These are phyloP conservation scores for Plagiodera versicolora DNA, from an alignment of 2,888 invertebrate species.

Conservation along the genomic window DNA sequence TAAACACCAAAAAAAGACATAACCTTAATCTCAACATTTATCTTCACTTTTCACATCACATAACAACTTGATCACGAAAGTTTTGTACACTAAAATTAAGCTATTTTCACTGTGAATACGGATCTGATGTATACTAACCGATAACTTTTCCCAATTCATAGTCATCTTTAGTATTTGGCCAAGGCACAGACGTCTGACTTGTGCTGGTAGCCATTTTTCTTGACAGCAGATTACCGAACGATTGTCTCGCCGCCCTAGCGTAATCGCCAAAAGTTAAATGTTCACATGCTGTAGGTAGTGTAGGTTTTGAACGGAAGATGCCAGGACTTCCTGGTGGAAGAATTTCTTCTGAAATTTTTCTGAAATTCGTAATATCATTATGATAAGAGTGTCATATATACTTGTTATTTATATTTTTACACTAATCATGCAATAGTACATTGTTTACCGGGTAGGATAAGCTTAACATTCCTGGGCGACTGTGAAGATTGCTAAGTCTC, in stretches of 20 bases:
- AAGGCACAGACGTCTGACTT: constrained; percentile 60
- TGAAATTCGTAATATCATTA: constrained; percentile 38
- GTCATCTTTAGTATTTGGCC: constrained; percentile 90
- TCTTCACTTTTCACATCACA: constrained; percentile 9
- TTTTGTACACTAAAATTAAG: constrained; percentile 10
- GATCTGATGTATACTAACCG: constrained; percentile 63
- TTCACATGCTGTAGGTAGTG: constrained; percentile 57
- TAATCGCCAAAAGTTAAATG: constrained; percentile 52
- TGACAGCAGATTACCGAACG: constrained; percentile 59
- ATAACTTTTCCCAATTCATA: constrained; percentile 93
- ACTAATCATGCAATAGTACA: no score
- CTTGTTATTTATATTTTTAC: no score
- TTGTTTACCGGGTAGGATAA: no score
- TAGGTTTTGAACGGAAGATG: constrained; percentile 62
- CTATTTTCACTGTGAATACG: constrained; percentile 22
- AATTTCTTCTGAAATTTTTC: constrained; percentile 65
- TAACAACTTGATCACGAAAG: constrained; percentile 16
- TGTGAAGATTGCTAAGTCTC: no score
- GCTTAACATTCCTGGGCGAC: no score
- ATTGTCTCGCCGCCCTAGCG: constrained; percentile 53
- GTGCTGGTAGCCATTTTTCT: constrained; percentile 64
- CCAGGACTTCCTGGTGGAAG: constrained; percentile 64
- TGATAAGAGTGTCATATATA: no score
- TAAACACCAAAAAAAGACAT: constrained; percentile 49
- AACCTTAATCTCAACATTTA: constrained; percentile 43